Evolutionary conservation across 2,113 vertebrate species (phyloP), one percentile per base, ranked within the genome.

Genomic region (Hippocampus guttulatus): DNA sequence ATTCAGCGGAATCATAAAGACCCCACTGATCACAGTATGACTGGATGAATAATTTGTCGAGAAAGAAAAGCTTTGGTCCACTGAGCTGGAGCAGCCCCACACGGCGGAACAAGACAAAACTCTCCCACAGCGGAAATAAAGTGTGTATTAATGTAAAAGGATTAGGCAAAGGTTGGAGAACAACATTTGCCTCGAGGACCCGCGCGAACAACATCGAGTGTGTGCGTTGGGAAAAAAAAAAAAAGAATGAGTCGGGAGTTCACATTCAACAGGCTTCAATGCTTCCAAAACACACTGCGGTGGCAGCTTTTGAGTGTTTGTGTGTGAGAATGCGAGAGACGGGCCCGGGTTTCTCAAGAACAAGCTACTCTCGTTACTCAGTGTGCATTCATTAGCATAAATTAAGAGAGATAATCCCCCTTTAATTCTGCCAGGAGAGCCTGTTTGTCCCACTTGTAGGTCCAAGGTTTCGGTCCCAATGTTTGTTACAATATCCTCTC

Each of bases 361-460:
- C 80, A 82, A 62, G 62, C 73, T 68, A 77, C 84, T 83, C 84
- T 85, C 72, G 68, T 85, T 89, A 84, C 79, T 81, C 71, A n/a
- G 67, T 86, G 73, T 45, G 88, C 86, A 90, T 87, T 78, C 27
- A 91, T 92, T 91, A 88, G 61, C 90, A 92, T 92, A 89, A 81
- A 84, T 91, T 88, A 88, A 79, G 68, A 68, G 71, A 68, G 82
- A 84, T 90, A 88, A 90, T 88, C 84, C 82, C 68, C 75, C 79
- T 81, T 82, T 71, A 88, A 87, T 86, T 87, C 81, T 85, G 80
- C 64, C 79, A 57, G 33, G 79, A 49, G 74, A 83, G 74, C 73
- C 71, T 72, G 33, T 61, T 33, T 74, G 85, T 88, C 81, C 88
- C 82, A 87, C 83, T 91, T 88, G 84, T 87, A 86, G 83, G 78